These are phyloP conservation scores for Muschampia plurimacula DNA, from an alignment of 2,888 invertebrate species.

Conservation along the genomic window DNA sequence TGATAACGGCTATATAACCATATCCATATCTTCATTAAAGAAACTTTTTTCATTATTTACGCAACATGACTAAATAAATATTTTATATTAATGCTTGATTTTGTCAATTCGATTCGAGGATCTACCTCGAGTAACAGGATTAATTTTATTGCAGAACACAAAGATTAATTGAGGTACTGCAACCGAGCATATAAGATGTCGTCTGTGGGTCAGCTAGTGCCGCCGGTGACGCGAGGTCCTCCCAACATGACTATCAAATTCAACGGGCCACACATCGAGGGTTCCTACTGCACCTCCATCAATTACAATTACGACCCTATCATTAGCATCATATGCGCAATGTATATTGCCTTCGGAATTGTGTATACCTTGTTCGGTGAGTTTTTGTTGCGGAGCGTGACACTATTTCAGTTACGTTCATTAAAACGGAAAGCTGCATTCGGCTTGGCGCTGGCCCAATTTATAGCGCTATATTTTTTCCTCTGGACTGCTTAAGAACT, in stretches of 20 bases:
- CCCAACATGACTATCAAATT: slow-evolving; percentile 75
- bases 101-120: too few species aligned
- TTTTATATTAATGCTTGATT: too few species aligned
- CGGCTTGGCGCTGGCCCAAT: slow-evolving; percentile 17
- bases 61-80: too few species aligned
- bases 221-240: slow-evolving; percentile 77
- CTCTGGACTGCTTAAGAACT: slow-evolving; percentile 5
- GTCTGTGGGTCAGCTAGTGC: slow-evolving; percentile 85
- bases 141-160: slow-evolving; percentile 20
- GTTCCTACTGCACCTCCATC: slow-evolving; percentile 82
- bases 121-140: too few species aligned
- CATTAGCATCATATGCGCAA: slow-evolving; percentile 88
- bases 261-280: slow-evolving; percentile 74
- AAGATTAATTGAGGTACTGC: slow-evolving; percentile 1
- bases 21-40: too few species aligned
- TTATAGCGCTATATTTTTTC: slow-evolving; percentile 13
- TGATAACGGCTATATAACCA: too few species aligned
- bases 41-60: too few species aligned
- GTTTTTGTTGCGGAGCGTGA: slow-evolving; percentile 54
- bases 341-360: slow-evolving; percentile 92
- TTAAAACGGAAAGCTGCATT: slow-evolving; percentile 21
- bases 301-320: slow-evolving; percentile 88
- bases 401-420: background rate
- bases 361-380: slow-evolving; percentile 94
- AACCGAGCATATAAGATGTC: slow-evolving; percentile 59